phyloP scores from a whole-genome alignment of 1,140 invertebrate species.

The Drosophila pseudoobscura region DNA sequence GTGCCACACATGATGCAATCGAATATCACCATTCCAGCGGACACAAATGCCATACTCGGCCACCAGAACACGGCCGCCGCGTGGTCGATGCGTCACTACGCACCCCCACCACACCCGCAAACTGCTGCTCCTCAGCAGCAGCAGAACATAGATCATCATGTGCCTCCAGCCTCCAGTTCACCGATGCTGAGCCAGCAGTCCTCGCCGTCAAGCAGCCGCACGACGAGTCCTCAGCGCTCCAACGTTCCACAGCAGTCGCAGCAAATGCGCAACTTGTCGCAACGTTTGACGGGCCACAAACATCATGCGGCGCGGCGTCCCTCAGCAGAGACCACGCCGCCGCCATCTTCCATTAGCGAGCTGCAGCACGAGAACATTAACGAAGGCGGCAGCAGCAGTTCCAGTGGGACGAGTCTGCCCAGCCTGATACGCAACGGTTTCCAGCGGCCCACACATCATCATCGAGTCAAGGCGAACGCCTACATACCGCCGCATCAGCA shows the following conservation, averaged over 20 bases:
- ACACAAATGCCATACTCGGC: slow-evolving; percentile 76
- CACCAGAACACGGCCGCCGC: slow-evolving; percentile 52
- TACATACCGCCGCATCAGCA: slow-evolving; percentile 73
- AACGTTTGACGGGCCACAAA: slow-evolving; percentile 64
- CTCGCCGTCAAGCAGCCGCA: slow-evolving; percentile 86
- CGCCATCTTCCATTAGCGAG: slow-evolving; percentile 67
- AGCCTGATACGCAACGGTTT: slow-evolving; percentile 79
- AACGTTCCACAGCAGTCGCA: slow-evolving; percentile 66
- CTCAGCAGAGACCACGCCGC: slow-evolving; percentile 84
- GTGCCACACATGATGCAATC: slow-evolving; percentile 77
- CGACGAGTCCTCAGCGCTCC: slow-evolving; percentile 85
- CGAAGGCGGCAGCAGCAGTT: slow-evolving; percentile 55
- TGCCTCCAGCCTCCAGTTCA: slow-evolving; percentile 84
- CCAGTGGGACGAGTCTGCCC: slow-evolving; percentile 64
- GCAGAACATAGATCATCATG: slow-evolving; percentile 68
- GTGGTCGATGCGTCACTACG: slow-evolving; percentile 57
- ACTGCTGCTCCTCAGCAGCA: slow-evolving; percentile 41
- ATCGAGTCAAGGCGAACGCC: slow-evolving; percentile 65
- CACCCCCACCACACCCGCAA: slow-evolving; percentile 62
- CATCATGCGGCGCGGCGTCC: slow-evolving; percentile 73
- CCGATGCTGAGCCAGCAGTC: slow-evolving; percentile 86
- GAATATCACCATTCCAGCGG: slow-evolving; percentile 79
- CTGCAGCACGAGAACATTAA: slow-evolving; percentile 66
- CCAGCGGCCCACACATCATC: slow-evolving; percentile 60
- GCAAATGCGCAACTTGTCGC: slow-evolving; percentile 68